Evolutionary conservation across 2,888 invertebrate genomes (phyloP).

Genomic region (Helicoverpa assulta): DNA sequence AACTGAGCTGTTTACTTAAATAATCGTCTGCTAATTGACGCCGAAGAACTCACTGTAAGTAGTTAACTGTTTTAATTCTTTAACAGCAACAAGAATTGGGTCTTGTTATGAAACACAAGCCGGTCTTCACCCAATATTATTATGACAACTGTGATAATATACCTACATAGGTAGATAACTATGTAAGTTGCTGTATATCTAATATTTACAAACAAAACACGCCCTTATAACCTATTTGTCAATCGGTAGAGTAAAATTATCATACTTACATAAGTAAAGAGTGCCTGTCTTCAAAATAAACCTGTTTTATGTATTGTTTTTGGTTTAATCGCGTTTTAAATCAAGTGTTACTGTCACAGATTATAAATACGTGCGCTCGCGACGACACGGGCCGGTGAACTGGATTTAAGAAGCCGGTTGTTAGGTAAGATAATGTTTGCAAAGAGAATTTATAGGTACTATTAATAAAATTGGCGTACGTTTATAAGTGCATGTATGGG

Average conservation of each 20-base stretch:
- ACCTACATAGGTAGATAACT: background rate
- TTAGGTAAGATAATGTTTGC: conserved; percentile 21
- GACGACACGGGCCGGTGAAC: conserved; percentile 24
- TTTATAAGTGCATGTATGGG: conserved; percentile 24
- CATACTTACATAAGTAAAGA: conserved; percentile 45
- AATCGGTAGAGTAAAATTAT: conserved; percentile 13
- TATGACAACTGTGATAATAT: background rate
- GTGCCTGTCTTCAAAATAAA: conserved; percentile 21
- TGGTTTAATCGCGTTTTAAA: conserved; percentile 1
- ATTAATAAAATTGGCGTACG: conserved; percentile 43
- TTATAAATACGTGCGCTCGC: conserved; percentile 19
- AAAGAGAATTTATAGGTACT: conserved; percentile 15
- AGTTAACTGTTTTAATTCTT: background rate
- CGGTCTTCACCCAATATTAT: background rate
- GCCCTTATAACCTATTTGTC: conserved; percentile 15
- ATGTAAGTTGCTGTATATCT: background rate
- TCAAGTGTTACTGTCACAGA: conserved; percentile 2
- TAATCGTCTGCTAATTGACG: no score
- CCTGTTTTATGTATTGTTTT: conserved; percentile 7
- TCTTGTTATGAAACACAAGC: background rate
- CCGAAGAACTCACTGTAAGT: no score
- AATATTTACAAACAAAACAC: conserved; percentile 45
- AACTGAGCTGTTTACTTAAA: no score
- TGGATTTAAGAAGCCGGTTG: conserved; percentile 11
- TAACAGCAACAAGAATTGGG: background rate